Conservation (phyloP, 2,888 invertebrate genomes). For the Pachliopta kotzebuea region DNA sequence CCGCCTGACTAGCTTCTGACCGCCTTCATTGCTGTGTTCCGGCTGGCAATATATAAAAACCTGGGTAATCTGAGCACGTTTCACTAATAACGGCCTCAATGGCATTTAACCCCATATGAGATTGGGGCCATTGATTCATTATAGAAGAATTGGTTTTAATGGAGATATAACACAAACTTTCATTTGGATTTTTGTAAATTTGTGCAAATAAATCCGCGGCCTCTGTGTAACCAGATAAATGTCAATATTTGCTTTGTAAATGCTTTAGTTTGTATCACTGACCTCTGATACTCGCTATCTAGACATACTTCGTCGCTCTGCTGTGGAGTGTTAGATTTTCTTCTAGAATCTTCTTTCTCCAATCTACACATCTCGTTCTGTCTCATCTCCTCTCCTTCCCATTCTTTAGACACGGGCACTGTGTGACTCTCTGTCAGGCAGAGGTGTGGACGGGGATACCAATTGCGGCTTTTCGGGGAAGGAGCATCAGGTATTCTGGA, state of each 20-base stretch:
- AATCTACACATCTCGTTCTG: conserved; percentile 34
- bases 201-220: too few relatives aligned
- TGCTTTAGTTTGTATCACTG: conserved; percentile 1
- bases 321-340: conserved; percentile 42
- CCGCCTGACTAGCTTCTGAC: too few relatives aligned
- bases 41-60: too few relatives aligned
- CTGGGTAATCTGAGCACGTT: too few relatives aligned
- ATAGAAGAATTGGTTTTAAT: too few relatives aligned
- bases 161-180: too few relatives aligned
- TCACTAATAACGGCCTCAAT: too few relatives aligned
- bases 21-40: too few relatives aligned
- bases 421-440: conserved; percentile 41
- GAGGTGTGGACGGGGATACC: conserved; percentile 56
- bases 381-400: conserved; percentile 60
- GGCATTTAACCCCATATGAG: too few relatives aligned
- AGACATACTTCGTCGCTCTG: conserved; percentile 50
- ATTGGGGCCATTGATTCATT: too few relatives aligned
- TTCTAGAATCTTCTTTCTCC: conserved; percentile 15
- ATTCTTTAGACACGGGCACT: conserved; percentile 48
- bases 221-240: not conserved
- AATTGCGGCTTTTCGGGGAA: conserved; percentile 44
- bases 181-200: too few relatives aligned
- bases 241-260: not conserved
- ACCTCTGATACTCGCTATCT: conserved; percentile 68
- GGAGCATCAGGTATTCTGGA: conserved; percentile 51